Conservation (phyloP, 2,888 invertebrate genomes). For the Troides aeacus region DNA sequence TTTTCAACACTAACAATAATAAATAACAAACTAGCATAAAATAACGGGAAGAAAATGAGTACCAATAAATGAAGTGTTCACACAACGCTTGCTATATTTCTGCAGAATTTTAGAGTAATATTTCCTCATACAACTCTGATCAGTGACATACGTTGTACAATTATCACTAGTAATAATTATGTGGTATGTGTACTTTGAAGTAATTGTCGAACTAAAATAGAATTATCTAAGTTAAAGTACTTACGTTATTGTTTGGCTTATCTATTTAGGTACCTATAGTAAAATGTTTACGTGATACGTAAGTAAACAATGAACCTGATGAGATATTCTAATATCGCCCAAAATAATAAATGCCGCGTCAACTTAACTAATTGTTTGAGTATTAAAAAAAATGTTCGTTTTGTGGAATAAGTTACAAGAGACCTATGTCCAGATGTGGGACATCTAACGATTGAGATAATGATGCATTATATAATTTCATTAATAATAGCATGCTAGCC, state of each 20-base stretch:
- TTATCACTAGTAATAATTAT: conserved; percentile 21
- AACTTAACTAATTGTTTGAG: no score
- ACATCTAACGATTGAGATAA: no score
- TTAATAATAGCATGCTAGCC: no score
- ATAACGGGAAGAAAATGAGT: background rate
- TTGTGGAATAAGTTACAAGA: no score
- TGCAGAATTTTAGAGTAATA: background rate
- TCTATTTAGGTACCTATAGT: conserved; percentile 38
- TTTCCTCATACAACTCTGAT: conserved; percentile 26
- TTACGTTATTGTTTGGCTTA: conserved; percentile 47
- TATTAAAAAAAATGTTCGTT: no score
- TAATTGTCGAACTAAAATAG: conserved; percentile 54
- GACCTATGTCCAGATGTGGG: no score
- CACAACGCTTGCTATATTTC: background rate
- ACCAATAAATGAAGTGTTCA: background rate
- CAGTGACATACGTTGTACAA: conserved; percentile 24
- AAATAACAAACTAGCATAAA: background rate
- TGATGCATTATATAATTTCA: no score
- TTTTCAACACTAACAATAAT: background rate
- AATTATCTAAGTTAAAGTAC: conserved; percentile 56
- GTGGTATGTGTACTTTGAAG: conserved; percentile 32
- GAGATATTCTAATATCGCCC: no score
- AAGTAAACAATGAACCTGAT: background rate
- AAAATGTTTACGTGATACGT: background rate
- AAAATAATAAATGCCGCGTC: no score